phyloP scores from a whole-genome alignment of 2,797 vertebrate species.

The Helicolenus hilgendorfi region DNA sequence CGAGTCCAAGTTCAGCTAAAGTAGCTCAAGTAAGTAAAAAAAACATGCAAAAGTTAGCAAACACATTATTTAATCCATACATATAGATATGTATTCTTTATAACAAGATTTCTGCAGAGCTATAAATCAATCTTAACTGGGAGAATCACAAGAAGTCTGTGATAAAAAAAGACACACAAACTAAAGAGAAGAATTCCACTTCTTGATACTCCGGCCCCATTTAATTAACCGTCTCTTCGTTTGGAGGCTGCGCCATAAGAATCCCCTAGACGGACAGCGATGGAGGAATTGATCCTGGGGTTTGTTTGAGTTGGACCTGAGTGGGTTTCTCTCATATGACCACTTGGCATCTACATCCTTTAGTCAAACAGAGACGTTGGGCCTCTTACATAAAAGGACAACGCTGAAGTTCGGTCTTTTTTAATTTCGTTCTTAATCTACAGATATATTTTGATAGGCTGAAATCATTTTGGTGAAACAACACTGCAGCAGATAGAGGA shows the following conservation, averaged over 20 bases:
- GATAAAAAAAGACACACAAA: slow-evolving; percentile 33
- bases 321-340: slow-evolving; percentile 71
- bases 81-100: background rate
- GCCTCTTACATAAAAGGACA: slow-evolving; percentile 37
- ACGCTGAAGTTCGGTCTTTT: slow-evolving; percentile 24
- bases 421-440: slow-evolving; percentile 54
- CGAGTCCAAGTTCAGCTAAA: background rate
- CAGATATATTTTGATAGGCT: slow-evolving; percentile 61
- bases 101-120: background rate
- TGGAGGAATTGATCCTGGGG: slow-evolving; percentile 54
- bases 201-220: slow-evolving; percentile 41
- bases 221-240: slow-evolving; percentile 74
- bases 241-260: slow-evolving; percentile 72
- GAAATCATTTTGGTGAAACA: slow-evolving; percentile 38
- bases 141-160: background rate
- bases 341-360: slow-evolving; percentile 63
- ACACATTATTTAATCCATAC: background rate
- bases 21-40: background rate
- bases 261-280: slow-evolving; percentile 51
- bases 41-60: background rate
- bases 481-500: slow-evolving; percentile 13
- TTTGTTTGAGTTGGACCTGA: slow-evolving; percentile 84
- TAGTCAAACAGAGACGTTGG: slow-evolving; percentile 61
- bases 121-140: slow-evolving; percentile 8
- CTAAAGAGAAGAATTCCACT: slow-evolving; percentile 23